These are phyloP conservation scores for Caerostris darwini DNA, from an alignment of 1,140 invertebrate genomes.

Conservation along the genomic window DNA sequence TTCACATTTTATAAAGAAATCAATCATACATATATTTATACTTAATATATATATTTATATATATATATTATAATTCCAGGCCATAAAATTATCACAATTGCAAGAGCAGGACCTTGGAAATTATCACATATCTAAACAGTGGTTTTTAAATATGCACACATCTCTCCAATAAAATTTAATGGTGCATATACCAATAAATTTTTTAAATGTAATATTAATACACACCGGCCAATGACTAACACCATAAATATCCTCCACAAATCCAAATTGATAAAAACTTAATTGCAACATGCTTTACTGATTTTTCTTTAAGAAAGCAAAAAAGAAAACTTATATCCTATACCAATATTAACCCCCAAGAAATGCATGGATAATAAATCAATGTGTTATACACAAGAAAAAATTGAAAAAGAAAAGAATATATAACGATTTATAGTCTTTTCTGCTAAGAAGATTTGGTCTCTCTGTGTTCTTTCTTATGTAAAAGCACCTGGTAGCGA, in stretches of 20 bases:
- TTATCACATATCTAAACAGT: slow-evolving; percentile 76
- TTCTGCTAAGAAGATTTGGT: slow-evolving; percentile 70
- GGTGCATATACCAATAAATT: slow-evolving; percentile 50
- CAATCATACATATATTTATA: slow-evolving; percentile 66
- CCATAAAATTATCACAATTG: slow-evolving; percentile 77
- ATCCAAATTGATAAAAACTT: slow-evolving; percentile 1
- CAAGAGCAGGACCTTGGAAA: slow-evolving; percentile 73
- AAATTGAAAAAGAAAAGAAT: not conserved
- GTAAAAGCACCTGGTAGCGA: slow-evolving; percentile 78
- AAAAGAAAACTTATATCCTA: slow-evolving; percentile 52
- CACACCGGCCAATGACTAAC: slow-evolving; percentile 63
- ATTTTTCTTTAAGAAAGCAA: not conserved
- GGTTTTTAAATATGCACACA: slow-evolving; percentile 55
- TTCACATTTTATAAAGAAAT: slow-evolving; percentile 51
- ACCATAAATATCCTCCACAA: slow-evolving; percentile 45
- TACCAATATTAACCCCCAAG: slow-evolving; percentile 9
- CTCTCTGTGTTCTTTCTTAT: slow-evolving; percentile 73
- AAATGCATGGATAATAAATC: slow-evolving; percentile 55
- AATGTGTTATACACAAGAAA: slow-evolving; percentile 26
- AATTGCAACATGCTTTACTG: slow-evolving; percentile 13
- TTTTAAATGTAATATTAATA: slow-evolving; percentile 56
- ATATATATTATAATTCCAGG: slow-evolving; percentile 62
- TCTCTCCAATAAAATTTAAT: slow-evolving; percentile 47
- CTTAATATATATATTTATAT: slow-evolving; percentile 48
- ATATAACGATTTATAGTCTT: not conserved